Conservation (phyloP, 2,888 invertebrate genomes). For the Calephelis perditalis region DNA sequence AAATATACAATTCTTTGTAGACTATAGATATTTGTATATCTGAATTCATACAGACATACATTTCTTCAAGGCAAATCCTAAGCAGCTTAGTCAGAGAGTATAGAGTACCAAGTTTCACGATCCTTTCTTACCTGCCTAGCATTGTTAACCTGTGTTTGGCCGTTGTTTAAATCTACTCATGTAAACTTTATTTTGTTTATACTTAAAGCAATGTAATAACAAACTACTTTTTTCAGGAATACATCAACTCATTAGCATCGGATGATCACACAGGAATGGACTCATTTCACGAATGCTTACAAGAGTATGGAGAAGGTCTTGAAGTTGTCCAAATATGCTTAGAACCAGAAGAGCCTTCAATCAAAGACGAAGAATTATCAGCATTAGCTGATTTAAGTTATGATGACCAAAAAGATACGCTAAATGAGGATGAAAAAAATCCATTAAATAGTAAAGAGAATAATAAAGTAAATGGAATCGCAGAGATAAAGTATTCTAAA, state of each 20-base stretch:
- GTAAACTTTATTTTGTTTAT: too few relatives aligned
- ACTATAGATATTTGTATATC: too few relatives aligned
- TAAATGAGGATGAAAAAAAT: conserved; percentile 33
- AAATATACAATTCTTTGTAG: too few relatives aligned
- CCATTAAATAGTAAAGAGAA: conserved; percentile 35
- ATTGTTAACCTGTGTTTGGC: too few relatives aligned
- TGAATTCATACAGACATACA: too few relatives aligned
- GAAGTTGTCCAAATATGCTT: conserved; percentile 81
- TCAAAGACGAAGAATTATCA: conserved; percentile 71
- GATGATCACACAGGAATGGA: conserved; percentile 81
- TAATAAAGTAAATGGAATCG: conserved; percentile 48
- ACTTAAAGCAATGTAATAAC: background rate
- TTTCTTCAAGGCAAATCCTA: too few relatives aligned
- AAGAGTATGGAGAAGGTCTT: conserved; percentile 80
- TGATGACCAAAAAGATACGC: conserved; percentile 48
- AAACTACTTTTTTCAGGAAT: conserved; percentile 53
- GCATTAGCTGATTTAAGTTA: conserved; percentile 64
- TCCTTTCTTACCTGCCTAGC: too few relatives aligned
- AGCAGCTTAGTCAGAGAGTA: too few relatives aligned
- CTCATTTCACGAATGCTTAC: conserved; percentile 81
- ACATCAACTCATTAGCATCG: conserved; percentile 74
- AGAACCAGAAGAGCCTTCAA: conserved; percentile 77
- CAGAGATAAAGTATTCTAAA: conserved; percentile 54
- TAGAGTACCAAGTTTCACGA: too few relatives aligned
- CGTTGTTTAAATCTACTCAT: too few relatives aligned